These are phyloP conservation scores for Caenorhabditis remanei DNA, from an alignment of 1,140 invertebrate genomes.

Conservation along the genomic window DNA sequence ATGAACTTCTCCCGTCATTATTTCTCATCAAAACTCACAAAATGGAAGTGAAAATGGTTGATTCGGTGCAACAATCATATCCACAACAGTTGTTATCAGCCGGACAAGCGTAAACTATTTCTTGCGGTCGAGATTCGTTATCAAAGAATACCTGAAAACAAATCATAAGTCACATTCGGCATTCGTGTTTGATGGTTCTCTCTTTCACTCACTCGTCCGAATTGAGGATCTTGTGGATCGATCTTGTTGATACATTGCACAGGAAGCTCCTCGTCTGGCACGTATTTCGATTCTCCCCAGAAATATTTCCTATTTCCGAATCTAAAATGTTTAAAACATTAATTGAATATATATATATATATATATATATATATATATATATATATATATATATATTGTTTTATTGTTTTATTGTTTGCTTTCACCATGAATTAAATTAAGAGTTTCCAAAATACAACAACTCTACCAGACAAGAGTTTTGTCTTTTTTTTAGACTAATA, in stretches of 20 bases:
- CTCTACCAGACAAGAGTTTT: no score
- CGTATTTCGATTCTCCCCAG: slow-evolving; percentile 30
- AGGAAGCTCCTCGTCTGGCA: slow-evolving; percentile 38
- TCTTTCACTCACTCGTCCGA: not conserved
- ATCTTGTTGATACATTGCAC: slow-evolving; percentile 43
- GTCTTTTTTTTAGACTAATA: no score
- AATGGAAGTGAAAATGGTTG: slow-evolving; percentile 36
- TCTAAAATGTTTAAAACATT: not conserved
- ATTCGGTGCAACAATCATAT: slow-evolving; percentile 33
- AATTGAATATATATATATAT: no score
- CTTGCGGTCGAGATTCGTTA: slow-evolving; percentile 46
- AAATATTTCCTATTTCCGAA: slow-evolving; percentile 48
- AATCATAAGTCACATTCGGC: not conserved
- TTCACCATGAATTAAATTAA: no score
- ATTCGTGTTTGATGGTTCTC: not conserved
- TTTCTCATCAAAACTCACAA: slow-evolving; percentile 13
- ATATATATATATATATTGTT: no score
- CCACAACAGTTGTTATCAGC: slow-evolving; percentile 39
- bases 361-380: no score
- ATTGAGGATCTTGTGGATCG: slow-evolving; percentile 36
- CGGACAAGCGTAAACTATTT: slow-evolving; percentile 40
- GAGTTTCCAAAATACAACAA: no score
- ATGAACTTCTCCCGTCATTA: no score
- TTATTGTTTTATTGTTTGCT: no score
- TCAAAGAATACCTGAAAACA: slow-evolving; percentile 26